phyloP scores from a whole-genome alignment of 2,113 vertebrate species.

The Symphodus melops region DNA sequence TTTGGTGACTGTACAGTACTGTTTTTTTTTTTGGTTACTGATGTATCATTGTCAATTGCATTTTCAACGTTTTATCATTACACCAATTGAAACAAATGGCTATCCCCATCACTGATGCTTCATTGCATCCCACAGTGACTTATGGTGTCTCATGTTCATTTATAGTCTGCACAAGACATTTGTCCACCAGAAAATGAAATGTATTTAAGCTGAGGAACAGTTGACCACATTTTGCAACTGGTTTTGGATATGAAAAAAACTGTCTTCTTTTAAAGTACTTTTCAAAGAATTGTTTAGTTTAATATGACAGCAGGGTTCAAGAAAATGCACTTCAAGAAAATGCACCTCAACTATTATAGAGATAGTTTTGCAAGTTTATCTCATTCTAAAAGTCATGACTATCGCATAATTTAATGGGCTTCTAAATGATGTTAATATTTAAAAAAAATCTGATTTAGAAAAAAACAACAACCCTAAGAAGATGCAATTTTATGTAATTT shows the following conservation, averaged over 20 bases:
- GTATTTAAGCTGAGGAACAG: background rate
- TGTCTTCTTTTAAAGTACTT: background rate
- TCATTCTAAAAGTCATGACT: background rate
- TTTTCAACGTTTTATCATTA: background rate
- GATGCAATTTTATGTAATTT: background rate
- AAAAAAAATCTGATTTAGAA: background rate
- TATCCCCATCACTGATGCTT: background rate
- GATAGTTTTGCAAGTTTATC: background rate
- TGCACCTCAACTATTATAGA: background rate
- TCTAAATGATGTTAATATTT: background rate
- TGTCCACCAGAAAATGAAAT: background rate
- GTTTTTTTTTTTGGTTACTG: background rate
- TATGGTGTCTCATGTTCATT: background rate
- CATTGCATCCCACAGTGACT: background rate
- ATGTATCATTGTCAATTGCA: background rate
- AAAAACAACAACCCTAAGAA: background rate
- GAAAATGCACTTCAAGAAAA: background rate
- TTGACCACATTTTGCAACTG: background rate
- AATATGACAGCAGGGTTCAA: background rate
- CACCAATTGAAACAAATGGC: background rate
- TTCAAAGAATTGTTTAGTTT: too few species aligned
- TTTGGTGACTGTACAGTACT: background rate
- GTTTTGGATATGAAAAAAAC: background rate
- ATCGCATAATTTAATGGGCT: background rate
- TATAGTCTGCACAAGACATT: background rate